These are phyloP conservation scores for Drosophila lacertosa DNA, from an alignment of 1,140 invertebrate genomes.

Conservation along the genomic window DNA sequence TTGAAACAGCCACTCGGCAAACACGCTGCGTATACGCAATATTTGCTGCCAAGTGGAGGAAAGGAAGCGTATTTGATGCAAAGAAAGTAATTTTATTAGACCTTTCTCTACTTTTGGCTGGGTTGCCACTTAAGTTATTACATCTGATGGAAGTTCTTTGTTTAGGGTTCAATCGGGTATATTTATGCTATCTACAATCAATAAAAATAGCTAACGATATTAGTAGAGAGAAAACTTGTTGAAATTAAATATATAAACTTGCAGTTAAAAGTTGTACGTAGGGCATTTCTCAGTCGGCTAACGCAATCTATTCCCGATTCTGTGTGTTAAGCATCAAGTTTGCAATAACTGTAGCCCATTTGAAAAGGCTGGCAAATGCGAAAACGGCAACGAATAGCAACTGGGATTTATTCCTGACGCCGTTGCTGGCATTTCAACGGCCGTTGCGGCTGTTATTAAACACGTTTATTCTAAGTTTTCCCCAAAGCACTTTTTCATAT, in stretches of 20 bases:
- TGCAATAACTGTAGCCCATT: constrained; percentile 25
- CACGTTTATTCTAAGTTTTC: constrained; percentile 82
- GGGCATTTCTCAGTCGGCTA: background rate
- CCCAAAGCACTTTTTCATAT: constrained; percentile 76
- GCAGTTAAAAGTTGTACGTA: background rate
- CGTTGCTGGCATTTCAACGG: constrained; percentile 19
- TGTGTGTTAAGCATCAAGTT: constrained; percentile 21
- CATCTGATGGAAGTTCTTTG: no score
- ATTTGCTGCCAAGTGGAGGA: background rate
- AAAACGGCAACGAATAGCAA: constrained; percentile 26
- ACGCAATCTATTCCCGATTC: background rate
- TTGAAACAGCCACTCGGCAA: constrained; percentile 1
- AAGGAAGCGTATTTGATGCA: background rate
- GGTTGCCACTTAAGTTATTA: no score
- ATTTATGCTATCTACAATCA: no score
- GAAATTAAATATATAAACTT: no score
- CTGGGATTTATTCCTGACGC: constrained; percentile 36
- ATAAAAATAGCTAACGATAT: no score
- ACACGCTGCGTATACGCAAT: background rate
- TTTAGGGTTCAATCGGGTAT: no score
- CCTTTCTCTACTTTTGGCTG: no score
- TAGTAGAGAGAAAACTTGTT: no score
- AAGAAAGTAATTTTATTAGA: background rate
- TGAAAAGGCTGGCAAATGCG: constrained; percentile 11
- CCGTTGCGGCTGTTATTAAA: constrained; percentile 71